These are phyloP conservation scores for Microtus californicus DNA, from an alignment of 2,797 vertebrate genomes.

Conservation along the genomic window DNA sequence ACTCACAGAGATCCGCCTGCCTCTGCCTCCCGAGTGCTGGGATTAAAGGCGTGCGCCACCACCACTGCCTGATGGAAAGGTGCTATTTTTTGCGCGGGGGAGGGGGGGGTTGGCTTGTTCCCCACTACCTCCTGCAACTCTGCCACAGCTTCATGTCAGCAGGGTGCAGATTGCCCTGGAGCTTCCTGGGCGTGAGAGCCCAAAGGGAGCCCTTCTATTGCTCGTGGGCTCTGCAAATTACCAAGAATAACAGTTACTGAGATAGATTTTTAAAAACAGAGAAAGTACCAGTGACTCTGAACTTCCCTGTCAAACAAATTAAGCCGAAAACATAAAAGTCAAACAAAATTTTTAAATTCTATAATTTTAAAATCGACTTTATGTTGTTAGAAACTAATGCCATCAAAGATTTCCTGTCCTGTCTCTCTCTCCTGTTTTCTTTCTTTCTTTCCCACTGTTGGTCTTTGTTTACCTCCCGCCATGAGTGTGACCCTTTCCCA, in stretches of 20 bases:
- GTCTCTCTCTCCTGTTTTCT: neutral
- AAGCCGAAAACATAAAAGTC: neutral
- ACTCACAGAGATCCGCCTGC: no score
- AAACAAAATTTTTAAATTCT: neutral
- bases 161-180: neutral
- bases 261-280: constrained; percentile 53
- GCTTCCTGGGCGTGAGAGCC: neutral
- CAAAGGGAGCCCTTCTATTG: neutral
- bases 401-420: neutral
- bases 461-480: constrained; percentile 69
- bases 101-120: neutral
- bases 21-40: no score
- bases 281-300: constrained; percentile 37
- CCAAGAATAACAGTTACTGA: constrained; percentile 43
- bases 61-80: no score
- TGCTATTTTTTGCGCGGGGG: neutral
- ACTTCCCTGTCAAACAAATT: constrained; percentile 57
- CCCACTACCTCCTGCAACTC: rapidly evolving
- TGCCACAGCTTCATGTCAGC: neutral
- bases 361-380: constrained; percentile 28
- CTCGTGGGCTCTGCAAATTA: neutral
- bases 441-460: neutral
- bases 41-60: no score
- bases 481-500: constrained; percentile 36
- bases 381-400: constrained; percentile 47